These are phyloP conservation scores for Murina feae DNA, from an alignment of 2,113 vertebrate genomes.

Conservation along the genomic window DNA sequence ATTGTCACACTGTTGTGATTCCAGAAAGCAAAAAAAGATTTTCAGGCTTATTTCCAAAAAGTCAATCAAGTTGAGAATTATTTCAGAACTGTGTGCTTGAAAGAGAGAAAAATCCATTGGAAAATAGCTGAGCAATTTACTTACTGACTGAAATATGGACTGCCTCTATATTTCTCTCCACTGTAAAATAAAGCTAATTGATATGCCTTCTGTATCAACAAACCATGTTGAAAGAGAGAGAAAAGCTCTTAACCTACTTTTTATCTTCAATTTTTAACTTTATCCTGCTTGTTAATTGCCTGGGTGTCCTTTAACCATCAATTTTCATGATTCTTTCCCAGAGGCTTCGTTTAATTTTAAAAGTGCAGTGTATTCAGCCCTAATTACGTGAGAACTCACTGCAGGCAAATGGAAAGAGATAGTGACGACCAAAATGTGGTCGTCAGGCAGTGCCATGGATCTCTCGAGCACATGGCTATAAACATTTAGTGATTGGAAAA, in stretches of 20 bases:
- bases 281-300: slow-evolving; percentile 81
- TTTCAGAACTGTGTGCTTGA: not conserved
- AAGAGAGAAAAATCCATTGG: not conserved
- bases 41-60: not conserved
- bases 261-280: slow-evolving; percentile 79
- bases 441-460: slow-evolving; percentile 71
- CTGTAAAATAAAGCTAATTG: not conserved
- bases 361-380: slow-evolving; percentile 76
- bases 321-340: slow-evolving; percentile 81
- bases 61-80: not conserved
- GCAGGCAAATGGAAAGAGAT: slow-evolving; percentile 76
- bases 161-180: not conserved
- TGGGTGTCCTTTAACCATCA: slow-evolving; percentile 82
- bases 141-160: not conserved
- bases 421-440: slow-evolving; percentile 75
- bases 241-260: slow-evolving; percentile 82
- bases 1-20: not conserved
- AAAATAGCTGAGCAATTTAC: not conserved
- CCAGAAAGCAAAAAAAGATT: not conserved
- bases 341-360: slow-evolving; percentile 85
- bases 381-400: slow-evolving; percentile 81
- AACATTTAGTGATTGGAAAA: slow-evolving; percentile 50
- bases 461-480: slow-evolving; percentile 57
- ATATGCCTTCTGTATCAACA: slow-evolving; percentile 65
- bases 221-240: slow-evolving; percentile 65